Percentiles rank a stretch among this genome's conserved stretches.
These are phyloP conservation scores for Galerucella nymphaeae DNA, from an alignment of 2,888 invertebrate genomes.

Conservation along the genomic window DNA sequence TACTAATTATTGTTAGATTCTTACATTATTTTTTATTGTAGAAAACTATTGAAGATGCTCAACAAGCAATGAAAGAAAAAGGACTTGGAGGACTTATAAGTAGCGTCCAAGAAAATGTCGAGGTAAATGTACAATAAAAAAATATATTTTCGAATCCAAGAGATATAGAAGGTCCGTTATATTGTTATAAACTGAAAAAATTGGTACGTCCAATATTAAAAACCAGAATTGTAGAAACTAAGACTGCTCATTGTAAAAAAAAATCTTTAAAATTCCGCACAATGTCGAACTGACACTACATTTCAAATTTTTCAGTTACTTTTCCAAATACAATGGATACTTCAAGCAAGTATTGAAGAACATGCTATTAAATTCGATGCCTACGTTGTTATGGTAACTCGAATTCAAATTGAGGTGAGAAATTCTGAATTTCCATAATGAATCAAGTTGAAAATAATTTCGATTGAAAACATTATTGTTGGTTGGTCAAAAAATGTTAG, in stretches of 20 bases:
- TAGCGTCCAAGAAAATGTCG: not conserved
- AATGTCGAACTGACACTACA: not conserved
- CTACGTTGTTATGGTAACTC: not conserved
- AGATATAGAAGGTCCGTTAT: slow-evolving; percentile 5
- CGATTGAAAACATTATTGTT: too few species aligned
- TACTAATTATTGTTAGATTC: not conserved
- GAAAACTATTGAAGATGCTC: slow-evolving; percentile 10
- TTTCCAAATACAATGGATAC: not conserved
- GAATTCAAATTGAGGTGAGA: not conserved
- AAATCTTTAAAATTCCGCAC: not conserved
- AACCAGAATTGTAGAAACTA: too few species aligned
- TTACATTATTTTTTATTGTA: slow-evolving; percentile 3
- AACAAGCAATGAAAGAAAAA: slow-evolving; percentile 14
- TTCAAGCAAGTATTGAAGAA: not conserved
- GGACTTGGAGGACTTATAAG: not conserved
- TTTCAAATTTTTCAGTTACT: not conserved
- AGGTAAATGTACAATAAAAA: not conserved
- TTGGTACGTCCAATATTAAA: not conserved
- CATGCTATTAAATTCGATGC: not conserved
- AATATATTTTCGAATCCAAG: not conserved
- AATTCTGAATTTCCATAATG: not conserved
- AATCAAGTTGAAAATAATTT: too few species aligned
- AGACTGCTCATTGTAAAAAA: not conserved
- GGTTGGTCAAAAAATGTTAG: too few species aligned
- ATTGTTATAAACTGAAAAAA: not conserved